Percentiles rank a stretch among this genome's conserved stretches.
Conservation (phyloP, 2,888 invertebrate species). For the Macaria notata region DNA sequence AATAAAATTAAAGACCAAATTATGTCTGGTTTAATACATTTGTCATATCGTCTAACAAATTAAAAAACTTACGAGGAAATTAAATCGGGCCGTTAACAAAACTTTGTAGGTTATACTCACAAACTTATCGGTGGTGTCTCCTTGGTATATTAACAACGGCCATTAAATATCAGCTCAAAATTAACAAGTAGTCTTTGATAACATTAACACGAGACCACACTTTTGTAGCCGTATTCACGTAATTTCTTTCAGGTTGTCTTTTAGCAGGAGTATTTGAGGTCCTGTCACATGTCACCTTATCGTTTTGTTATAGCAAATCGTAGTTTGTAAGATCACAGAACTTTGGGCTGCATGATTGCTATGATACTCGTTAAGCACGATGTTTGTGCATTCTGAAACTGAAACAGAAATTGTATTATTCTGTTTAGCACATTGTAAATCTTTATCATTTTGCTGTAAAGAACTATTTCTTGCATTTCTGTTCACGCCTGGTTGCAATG, state of each 20-base stretch:
- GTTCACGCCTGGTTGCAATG: slow-evolving; percentile 78
- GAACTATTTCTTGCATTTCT: slow-evolving; percentile 45
- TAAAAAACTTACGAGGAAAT: slow-evolving; percentile 34
- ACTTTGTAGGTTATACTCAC: slow-evolving; percentile 50
- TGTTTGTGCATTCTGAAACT: slow-evolving; percentile 52
- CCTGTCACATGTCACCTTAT: slow-evolving; percentile 31
- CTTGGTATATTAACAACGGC: slow-evolving; percentile 70
- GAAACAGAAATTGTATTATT: slow-evolving; percentile 27
- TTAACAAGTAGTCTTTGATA: slow-evolving; percentile 76
- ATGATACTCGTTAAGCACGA: slow-evolving; percentile 56
- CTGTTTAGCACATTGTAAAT: slow-evolving; percentile 47
- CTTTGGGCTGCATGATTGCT: slow-evolving; percentile 50
- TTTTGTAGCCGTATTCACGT: slow-evolving; percentile 67
- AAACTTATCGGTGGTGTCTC: slow-evolving; percentile 65
- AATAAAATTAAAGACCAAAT: slow-evolving; percentile 56
- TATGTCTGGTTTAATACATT: slow-evolving; percentile 63
- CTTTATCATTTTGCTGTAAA: slow-evolving; percentile 47
- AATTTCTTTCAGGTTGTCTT: slow-evolving; percentile 70
- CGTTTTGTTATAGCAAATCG: slow-evolving; percentile 32
- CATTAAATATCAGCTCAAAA: slow-evolving; percentile 66
- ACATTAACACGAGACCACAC: slow-evolving; percentile 81
- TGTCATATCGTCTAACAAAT: slow-evolving; percentile 32
- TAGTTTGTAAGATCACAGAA: slow-evolving; percentile 20
- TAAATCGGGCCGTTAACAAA: slow-evolving; percentile 67
- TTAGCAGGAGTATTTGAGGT: slow-evolving; percentile 34